Evolutionary conservation across 2,113 vertebrate species (phyloP), one percentile per base, ranked within the genome.

Genomic region (Centropus unirufus): DNA sequence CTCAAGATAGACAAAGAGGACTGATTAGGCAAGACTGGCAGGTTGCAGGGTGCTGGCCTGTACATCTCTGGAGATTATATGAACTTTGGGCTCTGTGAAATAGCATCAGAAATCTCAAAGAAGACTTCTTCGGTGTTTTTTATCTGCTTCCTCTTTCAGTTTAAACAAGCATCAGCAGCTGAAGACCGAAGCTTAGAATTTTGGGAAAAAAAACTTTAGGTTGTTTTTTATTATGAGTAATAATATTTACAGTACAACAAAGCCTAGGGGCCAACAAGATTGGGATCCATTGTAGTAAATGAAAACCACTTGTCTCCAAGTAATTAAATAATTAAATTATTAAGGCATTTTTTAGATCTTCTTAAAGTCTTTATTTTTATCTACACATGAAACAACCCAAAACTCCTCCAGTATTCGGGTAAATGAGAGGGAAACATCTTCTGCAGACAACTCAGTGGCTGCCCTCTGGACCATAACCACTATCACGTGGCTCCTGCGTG

Each of bases 291-390:
- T 96, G 96, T 94, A 90, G 79, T 94, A 94, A 90, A 94, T 90
- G 73, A 67, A 90, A 90, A 91, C 82, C 90, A 92, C 94, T 95
- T 97, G 96, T 96, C 92, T 97, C 73, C 29, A 27, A 52, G 89
- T 74, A 93, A 96, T 96, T 95, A 97, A 95, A 96, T 96, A 23
- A 96, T 96, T 92, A 92, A 96, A 93, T 90, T 68, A 94, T 91
- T 94, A 94, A 92, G 93, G 70, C 5, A n/a, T 49, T 3, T 96
- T 96, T 95, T 72, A 96, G 68, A 57, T 78, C 80, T 93, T 92
- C 89, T 87, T 83, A 26, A 93, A 93, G 76, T 89, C 52, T 34
- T 92, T 87, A 93, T 91, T 94, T 93, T 90, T 92, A 83, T 89
- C 94, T 91, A 52, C 68, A 80, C 29, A 58, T 62, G 79, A 93